Percentiles rank a stretch among this genome's conserved stretches.
These are phyloP conservation scores for Alosa alosa DNA, from an alignment of 2,113 vertebrate species.

Conservation along the genomic window DNA sequence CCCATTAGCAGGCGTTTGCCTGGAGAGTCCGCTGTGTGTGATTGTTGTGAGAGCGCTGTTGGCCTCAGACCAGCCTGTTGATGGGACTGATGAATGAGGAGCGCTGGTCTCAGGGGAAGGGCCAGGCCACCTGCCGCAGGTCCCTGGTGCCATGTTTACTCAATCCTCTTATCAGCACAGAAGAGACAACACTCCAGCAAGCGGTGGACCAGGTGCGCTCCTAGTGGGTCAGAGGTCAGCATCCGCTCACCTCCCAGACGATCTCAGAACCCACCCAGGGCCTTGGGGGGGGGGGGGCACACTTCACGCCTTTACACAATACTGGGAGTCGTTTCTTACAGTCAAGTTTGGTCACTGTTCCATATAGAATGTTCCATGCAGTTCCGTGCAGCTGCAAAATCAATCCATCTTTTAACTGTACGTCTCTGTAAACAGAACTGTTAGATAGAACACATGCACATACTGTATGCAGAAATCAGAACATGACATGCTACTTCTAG, in stretches of 20 bases:
- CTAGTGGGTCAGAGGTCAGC: not conserved
- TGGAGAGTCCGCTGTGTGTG: not conserved
- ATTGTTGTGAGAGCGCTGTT: not conserved
- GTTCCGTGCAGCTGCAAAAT: not conserved
- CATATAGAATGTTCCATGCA: not conserved
- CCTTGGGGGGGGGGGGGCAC: too few species aligned
- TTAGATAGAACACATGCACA: not conserved
- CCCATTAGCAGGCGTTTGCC: not conserved
- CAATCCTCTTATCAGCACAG: not conserved
- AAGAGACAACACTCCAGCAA: not conserved
- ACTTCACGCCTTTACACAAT: too few species aligned
- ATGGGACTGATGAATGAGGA: not conserved
- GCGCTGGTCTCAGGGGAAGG: not conserved
- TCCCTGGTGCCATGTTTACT: not conserved
- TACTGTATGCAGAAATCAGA: not conserved
- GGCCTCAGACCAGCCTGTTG: not conserved
- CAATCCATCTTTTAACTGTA: not conserved
- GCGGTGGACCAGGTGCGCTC: not conserved
- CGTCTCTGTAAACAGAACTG: too few species aligned
- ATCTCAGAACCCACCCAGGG: too few species aligned
- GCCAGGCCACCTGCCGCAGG: not conserved
- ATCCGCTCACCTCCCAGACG: not conserved
- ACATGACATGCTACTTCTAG: not conserved
- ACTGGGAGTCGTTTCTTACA: too few species aligned
- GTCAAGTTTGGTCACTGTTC: too few species aligned